Evolutionary conservation across 2,888 invertebrate genomes (phyloP).

Genomic region (Clitarchus hookeri): DNA sequence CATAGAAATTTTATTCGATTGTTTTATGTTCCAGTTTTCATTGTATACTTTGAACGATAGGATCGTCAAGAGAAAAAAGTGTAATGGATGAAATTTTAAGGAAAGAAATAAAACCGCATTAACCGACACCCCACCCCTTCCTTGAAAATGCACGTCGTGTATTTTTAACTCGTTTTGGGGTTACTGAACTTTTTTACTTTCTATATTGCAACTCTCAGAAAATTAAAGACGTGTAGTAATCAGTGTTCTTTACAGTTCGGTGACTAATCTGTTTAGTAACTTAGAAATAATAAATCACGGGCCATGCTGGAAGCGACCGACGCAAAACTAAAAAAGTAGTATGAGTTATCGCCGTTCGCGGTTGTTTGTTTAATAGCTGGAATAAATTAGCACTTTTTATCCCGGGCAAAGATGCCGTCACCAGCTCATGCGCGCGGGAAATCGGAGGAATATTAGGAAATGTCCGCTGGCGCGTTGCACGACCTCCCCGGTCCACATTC

Average conservation of each 20-base stretch:
- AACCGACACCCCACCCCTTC: no score
- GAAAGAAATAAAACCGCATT: no score
- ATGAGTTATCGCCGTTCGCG: background rate
- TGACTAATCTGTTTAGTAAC: background rate
- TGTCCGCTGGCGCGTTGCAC: background rate
- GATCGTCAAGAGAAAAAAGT: no score
- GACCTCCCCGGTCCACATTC: slow-evolving; percentile 11
- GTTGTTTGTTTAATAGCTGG: slow-evolving; percentile 7
- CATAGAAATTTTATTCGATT: no score
- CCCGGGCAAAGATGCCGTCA: background rate
- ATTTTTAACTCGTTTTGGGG: no score
- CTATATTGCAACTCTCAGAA: background rate
- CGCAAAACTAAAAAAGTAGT: background rate
- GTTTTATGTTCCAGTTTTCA: no score
- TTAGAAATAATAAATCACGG: background rate
- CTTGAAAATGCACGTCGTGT: no score
- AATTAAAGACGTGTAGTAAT: background rate
- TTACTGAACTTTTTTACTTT: background rate
- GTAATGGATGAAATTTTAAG: no score
- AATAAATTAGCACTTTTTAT: background rate
- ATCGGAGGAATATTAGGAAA: background rate
- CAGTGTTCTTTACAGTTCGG: background rate
- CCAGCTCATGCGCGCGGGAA: background rate
- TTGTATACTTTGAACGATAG: no score
- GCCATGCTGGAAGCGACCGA: background rate